These are phyloP conservation scores for Rhinopomastus cyanomelas DNA, from an alignment of 2,113 vertebrate species.

Conservation along the genomic window DNA sequence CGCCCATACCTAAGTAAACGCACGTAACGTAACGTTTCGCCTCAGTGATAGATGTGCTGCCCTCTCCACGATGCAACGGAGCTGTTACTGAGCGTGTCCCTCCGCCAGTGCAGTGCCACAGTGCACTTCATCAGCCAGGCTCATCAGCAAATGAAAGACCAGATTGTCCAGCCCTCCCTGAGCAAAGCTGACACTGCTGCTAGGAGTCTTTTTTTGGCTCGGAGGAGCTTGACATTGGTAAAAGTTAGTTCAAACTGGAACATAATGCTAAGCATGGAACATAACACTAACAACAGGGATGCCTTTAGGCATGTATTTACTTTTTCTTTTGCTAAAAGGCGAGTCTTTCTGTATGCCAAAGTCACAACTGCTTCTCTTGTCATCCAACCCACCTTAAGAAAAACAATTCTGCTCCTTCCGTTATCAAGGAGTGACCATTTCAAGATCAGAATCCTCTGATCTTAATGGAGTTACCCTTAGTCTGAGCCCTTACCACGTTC, in stretches of 20 bases:
- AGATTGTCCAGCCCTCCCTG: conserved; percentile 5
- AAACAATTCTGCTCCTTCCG: not conserved
- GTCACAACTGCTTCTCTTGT: not conserved
- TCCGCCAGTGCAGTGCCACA: conserved; percentile 2
- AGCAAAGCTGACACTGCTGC: conserved; percentile 1
- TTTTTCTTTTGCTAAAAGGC: not conserved
- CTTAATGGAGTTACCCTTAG: not conserved
- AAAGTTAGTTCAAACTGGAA: not conserved
- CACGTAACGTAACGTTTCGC: not conserved
- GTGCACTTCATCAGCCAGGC: not conserved
- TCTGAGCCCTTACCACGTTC: conserved; percentile 5
- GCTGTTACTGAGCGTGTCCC: not conserved
- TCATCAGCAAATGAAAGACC: conserved; percentile 54
- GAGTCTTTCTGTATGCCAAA: not conserved
- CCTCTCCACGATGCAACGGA: not conserved
- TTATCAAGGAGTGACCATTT: conserved; percentile 18
- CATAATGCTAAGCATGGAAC: not conserved
- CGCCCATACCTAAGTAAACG: not conserved
- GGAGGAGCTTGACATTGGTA: not conserved
- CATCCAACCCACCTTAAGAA: not conserved
- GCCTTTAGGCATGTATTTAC: not conserved
- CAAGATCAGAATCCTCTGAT: conserved; percentile 9
- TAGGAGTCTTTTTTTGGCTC: not conserved
- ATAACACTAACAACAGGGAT: not conserved
- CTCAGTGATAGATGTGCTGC: not conserved